phyloP scores from a whole-genome alignment of 2,888 invertebrate genomes.

The Chironomus tentans region DNA sequence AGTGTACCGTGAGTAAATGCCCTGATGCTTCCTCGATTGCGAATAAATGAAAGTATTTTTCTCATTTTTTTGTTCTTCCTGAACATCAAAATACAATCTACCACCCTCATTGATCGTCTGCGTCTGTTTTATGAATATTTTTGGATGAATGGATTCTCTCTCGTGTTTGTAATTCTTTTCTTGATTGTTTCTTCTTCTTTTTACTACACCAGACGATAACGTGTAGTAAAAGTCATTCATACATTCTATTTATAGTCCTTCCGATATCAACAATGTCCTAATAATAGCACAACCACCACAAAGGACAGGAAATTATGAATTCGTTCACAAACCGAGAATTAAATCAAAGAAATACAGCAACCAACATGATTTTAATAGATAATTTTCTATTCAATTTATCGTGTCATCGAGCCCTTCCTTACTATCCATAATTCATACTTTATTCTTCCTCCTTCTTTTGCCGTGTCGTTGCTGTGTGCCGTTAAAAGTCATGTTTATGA shows the following conservation, averaged over 20 bases:
- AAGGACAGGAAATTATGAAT: slow-evolving; percentile 17
- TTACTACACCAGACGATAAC: too few species aligned
- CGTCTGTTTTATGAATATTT: background rate
- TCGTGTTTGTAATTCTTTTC: too few species aligned
- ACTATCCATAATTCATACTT: too few species aligned
- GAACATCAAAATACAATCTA: slow-evolving; percentile 19
- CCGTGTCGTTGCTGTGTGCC: background rate
- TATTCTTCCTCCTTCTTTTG: background rate
- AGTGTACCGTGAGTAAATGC: slow-evolving; percentile 27
- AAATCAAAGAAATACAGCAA: background rate
- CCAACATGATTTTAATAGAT: background rate
- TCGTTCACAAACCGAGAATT: background rate
- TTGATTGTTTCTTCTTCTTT: too few species aligned
- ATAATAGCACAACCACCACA: background rate
- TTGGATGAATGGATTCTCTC: background rate
- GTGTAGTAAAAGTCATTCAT: too few species aligned
- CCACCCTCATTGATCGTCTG: background rate
- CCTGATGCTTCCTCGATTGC: slow-evolving; percentile 13
- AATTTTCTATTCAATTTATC: slow-evolving; percentile 26
- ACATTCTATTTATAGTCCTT: too few species aligned
- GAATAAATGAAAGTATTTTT: background rate
- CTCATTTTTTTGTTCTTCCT: background rate
- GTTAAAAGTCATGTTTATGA: slow-evolving; percentile 27
- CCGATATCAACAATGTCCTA: too few species aligned
- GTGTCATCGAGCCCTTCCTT: background rate